Evolutionary conservation across 2,888 invertebrate species (phyloP).

Genomic region (Calameuta pallipes): DNA sequence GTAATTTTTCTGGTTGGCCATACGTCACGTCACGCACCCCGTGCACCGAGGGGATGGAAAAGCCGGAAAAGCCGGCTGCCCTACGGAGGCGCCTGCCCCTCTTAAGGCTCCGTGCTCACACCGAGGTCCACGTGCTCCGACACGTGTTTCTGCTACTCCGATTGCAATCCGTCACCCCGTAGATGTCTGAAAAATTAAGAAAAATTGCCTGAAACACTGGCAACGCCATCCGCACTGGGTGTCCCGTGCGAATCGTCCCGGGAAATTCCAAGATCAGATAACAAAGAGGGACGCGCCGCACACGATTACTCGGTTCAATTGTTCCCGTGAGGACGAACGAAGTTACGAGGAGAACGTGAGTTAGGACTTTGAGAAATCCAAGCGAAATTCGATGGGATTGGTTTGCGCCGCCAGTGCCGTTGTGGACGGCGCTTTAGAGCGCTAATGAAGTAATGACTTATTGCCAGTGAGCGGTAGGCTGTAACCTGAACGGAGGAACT

Average conservation of each 20-base stretch:
- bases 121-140: conserved; percentile 21
- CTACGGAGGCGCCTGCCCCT: too few species aligned
- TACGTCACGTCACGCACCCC: conserved; percentile 25
- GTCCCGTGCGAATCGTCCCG: too few species aligned
- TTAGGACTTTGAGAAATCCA: too few species aligned
- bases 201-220: conserved; percentile 8
- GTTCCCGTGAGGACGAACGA: too few species aligned
- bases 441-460: conserved; percentile 55
- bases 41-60: background rate
- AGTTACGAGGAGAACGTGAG: too few species aligned
- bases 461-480: conserved; percentile 41
- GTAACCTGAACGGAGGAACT: background rate
- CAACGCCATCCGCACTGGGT: too few species aligned
- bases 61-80: too few species aligned
- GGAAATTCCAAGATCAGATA: too few species aligned
- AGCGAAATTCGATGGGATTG: too few species aligned
- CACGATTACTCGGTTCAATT: too few species aligned
- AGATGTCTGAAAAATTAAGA: conserved; percentile 22
- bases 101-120: too few species aligned
- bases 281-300: too few species aligned
- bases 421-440: conserved; percentile 31
- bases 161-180: conserved; percentile 15
- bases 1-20: conserved; percentile 15
- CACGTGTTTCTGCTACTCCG: conserved; percentile 17
- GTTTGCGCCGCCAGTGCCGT: background rate